Conservation (phyloP, 2,797 vertebrate genomes). For the Gadopsis marmoratus region DNA sequence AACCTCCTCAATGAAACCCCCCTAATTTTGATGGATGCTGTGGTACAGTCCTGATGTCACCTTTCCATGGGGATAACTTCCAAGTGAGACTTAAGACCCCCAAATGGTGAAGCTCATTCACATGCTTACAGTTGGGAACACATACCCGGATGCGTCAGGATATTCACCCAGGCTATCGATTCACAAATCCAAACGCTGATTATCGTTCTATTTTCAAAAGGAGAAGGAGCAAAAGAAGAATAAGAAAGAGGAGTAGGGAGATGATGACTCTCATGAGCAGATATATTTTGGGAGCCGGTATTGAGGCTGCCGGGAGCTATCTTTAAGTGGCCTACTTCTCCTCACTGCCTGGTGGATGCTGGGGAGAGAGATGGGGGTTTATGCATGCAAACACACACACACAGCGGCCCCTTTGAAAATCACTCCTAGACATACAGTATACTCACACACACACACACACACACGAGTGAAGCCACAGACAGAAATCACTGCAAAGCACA, state of each 20-base stretch:
- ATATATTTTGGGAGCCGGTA: slow-evolving; percentile 85
- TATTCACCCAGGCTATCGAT: slow-evolving; percentile 29
- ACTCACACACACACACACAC: no score
- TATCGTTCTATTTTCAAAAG: slow-evolving; percentile 55
- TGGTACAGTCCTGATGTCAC: slow-evolving; percentile 48
- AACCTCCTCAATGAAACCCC: not conserved
- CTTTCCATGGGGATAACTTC: slow-evolving; percentile 28
- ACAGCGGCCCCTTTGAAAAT: not conserved
- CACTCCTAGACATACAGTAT: no score
- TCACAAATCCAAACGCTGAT: slow-evolving; percentile 51
- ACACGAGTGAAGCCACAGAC: slow-evolving; percentile 11
- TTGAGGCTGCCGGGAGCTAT: slow-evolving; percentile 87
- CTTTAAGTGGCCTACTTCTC: slow-evolving; percentile 88
- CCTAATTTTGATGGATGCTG: not conserved
- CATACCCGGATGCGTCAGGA: slow-evolving; percentile 3
- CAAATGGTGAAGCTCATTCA: slow-evolving; percentile 32
- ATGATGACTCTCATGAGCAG: slow-evolving; percentile 80
- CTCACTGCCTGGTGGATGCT: slow-evolving; percentile 75
- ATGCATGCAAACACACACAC: slow-evolving; percentile 48
- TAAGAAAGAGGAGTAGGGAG: slow-evolving; percentile 61
- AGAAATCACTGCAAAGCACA: slow-evolving; percentile 23
- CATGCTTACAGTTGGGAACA: slow-evolving; percentile 3
- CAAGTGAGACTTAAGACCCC: slow-evolving; percentile 36
- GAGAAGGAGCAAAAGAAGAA: slow-evolving; percentile 64
- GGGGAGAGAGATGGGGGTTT: slow-evolving; percentile 61